These are phyloP conservation scores for Maniola hyperantus DNA, from an alignment of 2,888 invertebrate species.

Conservation along the genomic window DNA sequence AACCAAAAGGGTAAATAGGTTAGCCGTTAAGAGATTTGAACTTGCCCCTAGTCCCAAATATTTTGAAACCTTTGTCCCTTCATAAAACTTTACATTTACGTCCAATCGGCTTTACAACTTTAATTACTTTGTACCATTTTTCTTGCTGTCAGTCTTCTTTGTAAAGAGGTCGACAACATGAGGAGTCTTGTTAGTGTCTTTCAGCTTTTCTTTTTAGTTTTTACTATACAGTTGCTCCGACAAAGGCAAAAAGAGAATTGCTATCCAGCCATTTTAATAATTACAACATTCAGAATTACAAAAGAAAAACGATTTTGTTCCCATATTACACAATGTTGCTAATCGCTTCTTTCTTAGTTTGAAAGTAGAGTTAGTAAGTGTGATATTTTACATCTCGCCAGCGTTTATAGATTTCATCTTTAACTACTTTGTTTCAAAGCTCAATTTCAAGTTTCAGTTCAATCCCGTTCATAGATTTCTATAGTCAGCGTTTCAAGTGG, in stretches of 20 bases:
- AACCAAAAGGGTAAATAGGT: not conserved
- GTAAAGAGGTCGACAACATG: constrained; percentile 20
- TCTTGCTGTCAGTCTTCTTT: constrained; percentile 13
- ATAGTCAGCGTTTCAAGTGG: too few relatives aligned
- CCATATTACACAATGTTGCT: too few relatives aligned
- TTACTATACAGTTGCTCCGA: constrained; percentile 7
- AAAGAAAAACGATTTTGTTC: not conserved
- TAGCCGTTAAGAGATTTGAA: not conserved
- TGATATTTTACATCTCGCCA: not conserved
- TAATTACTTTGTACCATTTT: constrained; percentile 18
- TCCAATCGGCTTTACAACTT: constrained; percentile 9
- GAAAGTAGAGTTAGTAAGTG: too few relatives aligned
- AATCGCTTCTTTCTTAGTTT: too few relatives aligned
- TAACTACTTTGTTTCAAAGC: too few relatives aligned
- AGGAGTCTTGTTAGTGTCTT: constrained; percentile 14
- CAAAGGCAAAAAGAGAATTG: constrained; percentile 16
- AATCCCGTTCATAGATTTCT: too few relatives aligned
- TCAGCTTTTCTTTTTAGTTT: constrained; percentile 6
- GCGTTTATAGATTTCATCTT: too few relatives aligned
- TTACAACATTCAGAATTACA: constrained; percentile 7
- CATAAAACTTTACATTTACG: constrained; percentile 15
- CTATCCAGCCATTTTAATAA: constrained; percentile 8
- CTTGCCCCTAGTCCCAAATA: not conserved
- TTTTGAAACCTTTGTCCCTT: not conserved
- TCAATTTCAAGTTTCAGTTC: too few relatives aligned